phyloP scores from a whole-genome alignment of 1,140 invertebrate genomes.

The Sitobion miscanthi region DNA sequence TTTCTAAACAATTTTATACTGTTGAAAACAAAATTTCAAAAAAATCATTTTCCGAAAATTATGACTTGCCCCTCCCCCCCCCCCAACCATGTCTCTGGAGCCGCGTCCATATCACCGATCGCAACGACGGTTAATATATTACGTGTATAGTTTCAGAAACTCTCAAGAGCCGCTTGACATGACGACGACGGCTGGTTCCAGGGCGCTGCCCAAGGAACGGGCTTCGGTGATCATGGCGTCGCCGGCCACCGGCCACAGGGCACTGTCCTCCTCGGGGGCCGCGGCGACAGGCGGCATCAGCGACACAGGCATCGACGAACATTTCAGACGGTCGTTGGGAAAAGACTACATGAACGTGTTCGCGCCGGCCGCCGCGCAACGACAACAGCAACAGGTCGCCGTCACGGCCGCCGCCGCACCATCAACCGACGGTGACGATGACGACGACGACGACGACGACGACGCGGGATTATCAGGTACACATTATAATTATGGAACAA shows the following conservation, averaged over 20 bases:
- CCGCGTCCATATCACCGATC: too few species aligned
- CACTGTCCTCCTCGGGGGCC: slow-evolving; percentile 63
- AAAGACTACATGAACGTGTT: slow-evolving; percentile 83
- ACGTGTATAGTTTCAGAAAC: slow-evolving; percentile 52
- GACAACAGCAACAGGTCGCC: background rate
- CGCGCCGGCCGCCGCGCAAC: slow-evolving; percentile 14
- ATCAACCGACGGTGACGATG: background rate
- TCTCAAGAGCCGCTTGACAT: slow-evolving; percentile 59
- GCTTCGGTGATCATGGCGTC: slow-evolving; percentile 50
- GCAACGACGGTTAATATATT: background rate
- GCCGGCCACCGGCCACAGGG: slow-evolving; percentile 61
- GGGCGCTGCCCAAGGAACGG: slow-evolving; percentile 24
- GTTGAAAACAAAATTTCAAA: too few species aligned
- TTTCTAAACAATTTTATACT: too few species aligned
- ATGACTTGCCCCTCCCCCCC: too few species aligned
- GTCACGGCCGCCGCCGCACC: background rate
- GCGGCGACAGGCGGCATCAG: slow-evolving; percentile 64
- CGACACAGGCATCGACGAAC: slow-evolving; percentile 93
- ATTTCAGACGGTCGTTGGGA: slow-evolving; percentile 90
- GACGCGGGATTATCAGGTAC: slow-evolving; percentile 28
- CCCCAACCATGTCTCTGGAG: too few species aligned
- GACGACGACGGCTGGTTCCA: slow-evolving; percentile 57
- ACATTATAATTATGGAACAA: background rate
- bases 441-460: background rate
- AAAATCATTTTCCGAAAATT: too few species aligned